phyloP scores from a whole-genome alignment of 2,888 invertebrate genomes.

The Odontocolon sp. region DNA sequence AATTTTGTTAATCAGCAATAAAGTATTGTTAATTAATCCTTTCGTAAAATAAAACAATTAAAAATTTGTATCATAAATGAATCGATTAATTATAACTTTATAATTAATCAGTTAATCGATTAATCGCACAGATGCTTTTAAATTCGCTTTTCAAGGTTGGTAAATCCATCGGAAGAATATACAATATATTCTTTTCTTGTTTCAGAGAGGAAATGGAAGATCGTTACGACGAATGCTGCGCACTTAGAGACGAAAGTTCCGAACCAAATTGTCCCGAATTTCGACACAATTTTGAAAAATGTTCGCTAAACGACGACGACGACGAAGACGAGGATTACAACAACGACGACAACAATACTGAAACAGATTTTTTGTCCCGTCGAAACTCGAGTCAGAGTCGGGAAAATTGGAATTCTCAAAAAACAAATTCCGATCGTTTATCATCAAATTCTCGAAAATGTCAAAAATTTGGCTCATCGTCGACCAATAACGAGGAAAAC shows the following conservation, averaged over 20 bases:
- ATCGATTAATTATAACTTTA: no score
- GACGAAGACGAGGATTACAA: not conserved
- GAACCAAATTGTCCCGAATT: slow-evolving; percentile 14
- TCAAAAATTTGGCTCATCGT: slow-evolving; percentile 61
- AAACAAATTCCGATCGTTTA: no score
- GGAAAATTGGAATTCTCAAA: slow-evolving; percentile 25
- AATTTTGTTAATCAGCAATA: no score
- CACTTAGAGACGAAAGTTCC: slow-evolving; percentile 4
- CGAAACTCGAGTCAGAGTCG: slow-evolving; percentile 18
- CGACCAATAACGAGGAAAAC: not conserved
- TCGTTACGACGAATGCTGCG: slow-evolving; percentile 44
- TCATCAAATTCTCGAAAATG: no score
- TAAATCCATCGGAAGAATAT: not conserved
- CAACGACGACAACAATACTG: not conserved
- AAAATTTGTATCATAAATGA: no score
- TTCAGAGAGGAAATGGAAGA: slow-evolving; percentile 47
- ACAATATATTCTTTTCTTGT: slow-evolving; percentile 12
- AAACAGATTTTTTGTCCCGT: slow-evolving; percentile 9
- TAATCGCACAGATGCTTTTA: no score
- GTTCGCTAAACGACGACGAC: slow-evolving; percentile 14
- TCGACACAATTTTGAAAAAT: slow-evolving; percentile 13
- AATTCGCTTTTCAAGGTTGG: no score
- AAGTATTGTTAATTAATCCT: no score
- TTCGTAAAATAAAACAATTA: no score
- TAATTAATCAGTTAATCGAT: no score